Conservation (phyloP, 2,113 vertebrate genomes). For the Benitochromis conjunctus region DNA sequence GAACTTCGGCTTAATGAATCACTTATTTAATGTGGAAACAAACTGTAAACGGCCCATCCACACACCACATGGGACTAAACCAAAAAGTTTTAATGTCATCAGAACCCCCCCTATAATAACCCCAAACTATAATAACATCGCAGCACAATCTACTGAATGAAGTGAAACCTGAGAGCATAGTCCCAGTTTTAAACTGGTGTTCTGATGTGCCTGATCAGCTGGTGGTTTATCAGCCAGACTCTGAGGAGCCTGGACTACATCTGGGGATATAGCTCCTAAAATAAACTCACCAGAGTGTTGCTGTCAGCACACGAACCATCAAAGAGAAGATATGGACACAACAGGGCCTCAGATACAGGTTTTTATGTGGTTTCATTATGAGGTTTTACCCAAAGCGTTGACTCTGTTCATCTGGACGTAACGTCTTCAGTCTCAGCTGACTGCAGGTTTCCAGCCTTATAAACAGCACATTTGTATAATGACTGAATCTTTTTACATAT, state of each 20-base stretch:
- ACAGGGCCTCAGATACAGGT: too few species aligned
- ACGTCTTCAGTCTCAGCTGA: too few species aligned
- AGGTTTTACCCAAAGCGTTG: too few species aligned
- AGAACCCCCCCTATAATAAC: not conserved
- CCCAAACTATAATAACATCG: not conserved
- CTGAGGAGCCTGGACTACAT: not conserved
- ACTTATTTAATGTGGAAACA: not conserved
- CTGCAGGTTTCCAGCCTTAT: too few species aligned
- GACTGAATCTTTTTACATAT: not conserved
- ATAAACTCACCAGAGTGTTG: not conserved
- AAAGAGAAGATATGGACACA: not conserved
- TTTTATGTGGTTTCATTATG: too few species aligned
- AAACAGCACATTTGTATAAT: too few species aligned
- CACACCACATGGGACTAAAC: not conserved
- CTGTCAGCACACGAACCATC: not conserved
- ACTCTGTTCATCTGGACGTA: too few species aligned
- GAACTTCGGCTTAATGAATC: not conserved
- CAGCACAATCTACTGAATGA: not conserved
- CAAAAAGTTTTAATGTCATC: not conserved
- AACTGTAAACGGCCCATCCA: not conserved
- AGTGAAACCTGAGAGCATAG: not conserved
- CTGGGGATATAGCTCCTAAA: not conserved
- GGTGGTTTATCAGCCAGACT: not conserved
- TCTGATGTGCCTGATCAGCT: conserved; percentile 2
- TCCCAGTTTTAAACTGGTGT: not conserved